Evolutionary conservation across 2,888 invertebrate species (phyloP).

Genomic region (Melieria omissa): DNA sequence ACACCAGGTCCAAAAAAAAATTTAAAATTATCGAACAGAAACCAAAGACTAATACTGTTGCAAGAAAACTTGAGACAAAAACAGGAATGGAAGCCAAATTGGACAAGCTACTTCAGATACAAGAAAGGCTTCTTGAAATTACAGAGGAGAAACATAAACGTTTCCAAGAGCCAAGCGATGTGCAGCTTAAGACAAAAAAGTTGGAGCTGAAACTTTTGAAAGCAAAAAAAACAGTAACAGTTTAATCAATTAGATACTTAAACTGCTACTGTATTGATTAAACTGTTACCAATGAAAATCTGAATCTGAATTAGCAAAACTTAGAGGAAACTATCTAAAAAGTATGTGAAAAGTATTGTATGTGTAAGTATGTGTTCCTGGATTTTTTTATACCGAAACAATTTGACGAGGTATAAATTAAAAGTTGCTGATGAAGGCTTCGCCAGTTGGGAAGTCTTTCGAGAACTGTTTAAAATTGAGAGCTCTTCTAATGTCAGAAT

Average conservation of each 20-base stretch:
- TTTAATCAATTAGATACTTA: too few relatives aligned
- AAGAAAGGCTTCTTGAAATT: constrained; percentile 25
- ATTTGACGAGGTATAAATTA: too few relatives aligned
- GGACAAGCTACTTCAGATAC: constrained; percentile 1
- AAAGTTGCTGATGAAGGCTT: too few relatives aligned
- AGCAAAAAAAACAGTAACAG: not conserved
- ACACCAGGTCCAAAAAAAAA: not conserved
- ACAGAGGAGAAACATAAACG: constrained; percentile 21
- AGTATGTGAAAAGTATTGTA: accelerated
- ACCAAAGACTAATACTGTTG: not conserved
- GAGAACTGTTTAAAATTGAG: too few relatives aligned
- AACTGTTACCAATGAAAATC: too few relatives aligned
- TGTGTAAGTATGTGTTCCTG: too few relatives aligned
- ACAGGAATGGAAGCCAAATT: not conserved
- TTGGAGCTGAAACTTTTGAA: constrained; percentile 5
- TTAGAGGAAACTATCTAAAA: accelerated
- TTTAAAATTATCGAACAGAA: not conserved
- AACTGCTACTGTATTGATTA: too few relatives aligned
- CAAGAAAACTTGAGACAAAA: not conserved
- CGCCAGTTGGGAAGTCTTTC: too few relatives aligned
- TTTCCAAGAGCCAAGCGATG: not conserved
- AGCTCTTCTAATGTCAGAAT: too few relatives aligned
- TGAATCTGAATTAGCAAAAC: too few relatives aligned
- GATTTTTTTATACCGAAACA: too few relatives aligned
- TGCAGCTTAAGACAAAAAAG: constrained; percentile 22